Base-by-base conservation (phyloP, 2,888 invertebrate species). In the Aricia artaxerxes region DNA sequence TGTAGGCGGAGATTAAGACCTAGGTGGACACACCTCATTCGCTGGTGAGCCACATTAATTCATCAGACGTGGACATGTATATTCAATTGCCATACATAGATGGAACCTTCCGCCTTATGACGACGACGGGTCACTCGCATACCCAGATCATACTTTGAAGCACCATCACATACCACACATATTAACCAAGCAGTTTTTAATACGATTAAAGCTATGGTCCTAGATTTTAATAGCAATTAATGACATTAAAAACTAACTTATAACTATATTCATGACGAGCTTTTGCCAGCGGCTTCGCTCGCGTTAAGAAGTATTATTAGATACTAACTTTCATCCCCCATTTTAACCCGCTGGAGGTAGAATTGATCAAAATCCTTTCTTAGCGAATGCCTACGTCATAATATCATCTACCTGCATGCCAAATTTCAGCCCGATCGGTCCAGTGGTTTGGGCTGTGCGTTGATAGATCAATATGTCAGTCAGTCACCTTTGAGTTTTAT, bases 11-110 rank as follows among this genome's bases (percentile, higher is more conserved):
- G 83, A 84, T 81, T 79, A 81, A 79, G 79, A 81, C 82, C 81
- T 81, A 82, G 81, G 80, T 81, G 82, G 84, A 83, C 85, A 85
- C 85, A 85, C 85, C 85, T 85, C 84, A 81, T 81, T 83, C 84
- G 83, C 78, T 77, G 79, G 80, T 81, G 78, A 80, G 73, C 79
- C 81, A 79, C 81, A 82, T 83, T 83, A 82, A 83, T 82, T 81
- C 82, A 82, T 81, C 80, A 81, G 80, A 81, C 73, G 78, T 78
- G 81, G 72, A 81, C 80, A 83, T 82, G 82, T 83, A 82, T 81
- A 83, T 83, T 83, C 82, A 83, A 81, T 80, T 78, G 53, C 77
- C 78, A 64, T 78, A 78, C 78, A 64, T 78, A 78, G 76, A 73
- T 72, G 44, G 31, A 44, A 53, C 69, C 78, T 78, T 76, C 69